These are phyloP conservation scores for Sebastes baramenuke DNA, from an alignment of 2,797 vertebrate genomes.

Conservation along the genomic window DNA sequence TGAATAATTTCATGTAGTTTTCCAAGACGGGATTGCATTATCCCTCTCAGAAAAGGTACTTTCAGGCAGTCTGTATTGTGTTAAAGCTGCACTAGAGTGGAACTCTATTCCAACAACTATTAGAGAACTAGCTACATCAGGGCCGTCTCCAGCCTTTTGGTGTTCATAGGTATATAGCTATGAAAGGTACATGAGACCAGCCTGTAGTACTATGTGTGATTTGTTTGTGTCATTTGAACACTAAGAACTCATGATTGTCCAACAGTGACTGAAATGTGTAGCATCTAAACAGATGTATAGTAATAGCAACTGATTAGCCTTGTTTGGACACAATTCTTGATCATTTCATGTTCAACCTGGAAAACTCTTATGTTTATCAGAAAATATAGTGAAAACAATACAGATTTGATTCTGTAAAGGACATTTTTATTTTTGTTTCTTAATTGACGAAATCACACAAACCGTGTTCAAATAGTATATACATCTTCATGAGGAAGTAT, in stretches of 20 bases:
- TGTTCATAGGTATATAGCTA: too few relatives aligned
- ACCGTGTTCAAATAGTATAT: neutral
- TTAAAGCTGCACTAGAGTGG: neutral
- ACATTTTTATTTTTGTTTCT: neutral
- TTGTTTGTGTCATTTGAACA: too few relatives aligned
- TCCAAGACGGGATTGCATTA: neutral
- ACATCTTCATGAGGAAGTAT: too few relatives aligned
- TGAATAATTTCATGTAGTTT: fast-evolving
- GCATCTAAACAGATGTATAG: neutral
- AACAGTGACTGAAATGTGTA: neutral
- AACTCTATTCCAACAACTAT: neutral
- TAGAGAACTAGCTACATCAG: neutral
- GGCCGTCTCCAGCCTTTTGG: too few relatives aligned
- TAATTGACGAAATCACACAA: neutral
- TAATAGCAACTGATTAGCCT: neutral
- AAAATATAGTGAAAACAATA: neutral
- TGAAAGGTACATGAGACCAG: too few relatives aligned
- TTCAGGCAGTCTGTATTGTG: neutral
- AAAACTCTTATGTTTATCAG: neutral
- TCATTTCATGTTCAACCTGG: neutral
- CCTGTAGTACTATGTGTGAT: too few relatives aligned
- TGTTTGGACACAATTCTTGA: neutral
- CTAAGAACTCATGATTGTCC: too few relatives aligned
- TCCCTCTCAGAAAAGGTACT: neutral
- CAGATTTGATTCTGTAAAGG: neutral